These are phyloP conservation scores for Serripes groenlandicus DNA, from an alignment of 2,888 invertebrate genomes.

Conservation along the genomic window DNA sequence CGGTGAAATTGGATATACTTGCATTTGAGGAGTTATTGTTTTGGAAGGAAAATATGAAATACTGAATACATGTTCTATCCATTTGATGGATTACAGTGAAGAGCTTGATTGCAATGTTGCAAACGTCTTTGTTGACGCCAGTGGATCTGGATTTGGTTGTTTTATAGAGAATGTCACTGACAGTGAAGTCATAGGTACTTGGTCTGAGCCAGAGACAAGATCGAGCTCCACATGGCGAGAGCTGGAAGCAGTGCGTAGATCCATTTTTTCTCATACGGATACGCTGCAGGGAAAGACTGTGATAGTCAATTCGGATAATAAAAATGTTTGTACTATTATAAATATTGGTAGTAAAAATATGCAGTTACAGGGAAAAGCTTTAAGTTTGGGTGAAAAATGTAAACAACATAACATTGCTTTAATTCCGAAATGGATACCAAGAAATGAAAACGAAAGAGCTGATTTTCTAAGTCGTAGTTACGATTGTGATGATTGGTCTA, in stretches of 20 bases:
- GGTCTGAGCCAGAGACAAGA: background rate
- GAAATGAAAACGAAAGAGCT: background rate
- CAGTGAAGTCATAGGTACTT: background rate
- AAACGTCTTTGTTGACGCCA: constrained; percentile 20
- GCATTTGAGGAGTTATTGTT: background rate
- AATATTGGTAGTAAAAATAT: constrained; percentile 3
- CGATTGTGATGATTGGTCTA: constrained; percentile 4
- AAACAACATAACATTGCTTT: background rate
- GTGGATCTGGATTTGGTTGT: constrained; percentile 9
- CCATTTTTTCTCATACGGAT: background rate
- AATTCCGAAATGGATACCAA: background rate
- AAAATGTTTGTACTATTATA: background rate
- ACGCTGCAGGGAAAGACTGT: background rate
- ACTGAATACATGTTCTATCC: no score
- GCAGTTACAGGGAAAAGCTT: background rate
- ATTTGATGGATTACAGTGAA: no score
- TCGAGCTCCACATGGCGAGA: constrained; percentile 5
- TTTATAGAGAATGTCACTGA: background rate
- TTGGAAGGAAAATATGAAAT: background rate
- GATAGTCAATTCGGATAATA: background rate
- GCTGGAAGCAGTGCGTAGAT: background rate
- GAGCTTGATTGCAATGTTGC: background rate
- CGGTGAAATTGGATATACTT: background rate
- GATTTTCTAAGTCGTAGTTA: background rate
- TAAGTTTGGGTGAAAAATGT: background rate